Conservation (phyloP, 2,113 vertebrate species). For the Sceloporus undulatus region DNA sequence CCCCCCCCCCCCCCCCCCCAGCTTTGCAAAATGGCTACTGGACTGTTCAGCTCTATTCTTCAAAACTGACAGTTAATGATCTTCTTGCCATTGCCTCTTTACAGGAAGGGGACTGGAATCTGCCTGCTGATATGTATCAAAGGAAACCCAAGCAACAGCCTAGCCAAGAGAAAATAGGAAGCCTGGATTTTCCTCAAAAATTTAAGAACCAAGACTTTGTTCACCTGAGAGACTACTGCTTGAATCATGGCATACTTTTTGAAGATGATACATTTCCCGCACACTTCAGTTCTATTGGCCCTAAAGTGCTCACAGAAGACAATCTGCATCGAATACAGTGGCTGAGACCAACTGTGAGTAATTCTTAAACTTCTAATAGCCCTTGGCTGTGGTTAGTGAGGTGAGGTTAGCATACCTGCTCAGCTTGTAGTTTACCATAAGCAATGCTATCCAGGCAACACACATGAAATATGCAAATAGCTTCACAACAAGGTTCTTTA, state of each 20-base stretch:
- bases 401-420: not conserved
- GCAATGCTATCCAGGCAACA: not conserved
- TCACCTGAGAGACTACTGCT: slow-evolving; percentile 56
- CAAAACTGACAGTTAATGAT: rapidly evolving
- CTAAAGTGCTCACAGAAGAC: slow-evolving; percentile 50
- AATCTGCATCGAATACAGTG: slow-evolving; percentile 52
- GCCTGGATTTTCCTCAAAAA: slow-evolving; percentile 46
- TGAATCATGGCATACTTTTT: slow-evolving; percentile 69
- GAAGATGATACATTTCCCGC: slow-evolving; percentile 76
- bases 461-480: not conserved
- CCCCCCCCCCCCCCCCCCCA: not conserved
- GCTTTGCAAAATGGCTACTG: not conserved
- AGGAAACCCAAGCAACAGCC: not conserved
- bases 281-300: slow-evolving; percentile 67
- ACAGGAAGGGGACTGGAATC: slow-evolving; percentile 41
- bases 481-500: not conserved
- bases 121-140: rapidly evolving
- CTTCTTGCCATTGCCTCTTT: not conserved
- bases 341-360: slow-evolving; percentile 78
- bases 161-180: not conserved
- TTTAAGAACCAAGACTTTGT: slow-evolving; percentile 78
- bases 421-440: not conserved
- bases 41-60: not conserved
- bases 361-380: not conserved
- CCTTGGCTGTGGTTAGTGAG: not conserved